A percentile compares a stretch with the other conserved stretches of the same genome.
Evolutionary conservation across 2,888 invertebrate genomes (phyloP).

Genomic region (Platerodrilus igneus): DNA sequence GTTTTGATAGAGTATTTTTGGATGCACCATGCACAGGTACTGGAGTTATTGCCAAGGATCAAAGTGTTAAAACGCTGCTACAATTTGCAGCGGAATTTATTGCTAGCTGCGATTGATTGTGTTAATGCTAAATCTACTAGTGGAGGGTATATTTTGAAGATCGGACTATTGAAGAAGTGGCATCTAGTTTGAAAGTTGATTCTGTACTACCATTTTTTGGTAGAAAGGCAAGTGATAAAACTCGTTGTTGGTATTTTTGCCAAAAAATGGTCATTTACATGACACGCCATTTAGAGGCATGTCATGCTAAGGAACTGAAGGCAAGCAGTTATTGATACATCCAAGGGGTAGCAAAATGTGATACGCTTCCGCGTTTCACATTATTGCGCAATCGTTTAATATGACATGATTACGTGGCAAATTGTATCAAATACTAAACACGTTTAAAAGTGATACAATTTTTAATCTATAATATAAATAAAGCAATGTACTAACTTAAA

Average conservation of each 20-base stretch:
- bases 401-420: no score
- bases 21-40: slow-evolving; percentile 99
- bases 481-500: no score
- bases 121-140: slow-evolving; percentile 86
- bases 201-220: no score
- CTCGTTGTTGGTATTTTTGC: slow-evolving; percentile 7
- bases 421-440: no score
- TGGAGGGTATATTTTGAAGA: slow-evolving; percentile 90
- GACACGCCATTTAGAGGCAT: slow-evolving; percentile 11
- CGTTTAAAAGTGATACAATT: no score
- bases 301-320: slow-evolving; percentile 6
- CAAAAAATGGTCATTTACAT: slow-evolving; percentile 4
- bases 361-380: no score
- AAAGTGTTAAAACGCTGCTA: slow-evolving; percentile 92
- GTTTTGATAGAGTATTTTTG: slow-evolving; percentile 91
- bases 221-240: slow-evolving; percentile 5
- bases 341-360: slow-evolving; percentile 1
- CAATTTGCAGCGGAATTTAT: slow-evolving; percentile 85
- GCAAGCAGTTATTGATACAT: slow-evolving; percentile 4
- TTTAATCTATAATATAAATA: no score
- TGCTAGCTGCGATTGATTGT: slow-evolving; percentile 95
- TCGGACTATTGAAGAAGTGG: no score
- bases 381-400: no score
- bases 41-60: slow-evolving; percentile 96
- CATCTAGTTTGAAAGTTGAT: no score